phyloP scores from a whole-genome alignment of 2,888 invertebrate species.

The Hirtodrosophila alboralis region DNA sequence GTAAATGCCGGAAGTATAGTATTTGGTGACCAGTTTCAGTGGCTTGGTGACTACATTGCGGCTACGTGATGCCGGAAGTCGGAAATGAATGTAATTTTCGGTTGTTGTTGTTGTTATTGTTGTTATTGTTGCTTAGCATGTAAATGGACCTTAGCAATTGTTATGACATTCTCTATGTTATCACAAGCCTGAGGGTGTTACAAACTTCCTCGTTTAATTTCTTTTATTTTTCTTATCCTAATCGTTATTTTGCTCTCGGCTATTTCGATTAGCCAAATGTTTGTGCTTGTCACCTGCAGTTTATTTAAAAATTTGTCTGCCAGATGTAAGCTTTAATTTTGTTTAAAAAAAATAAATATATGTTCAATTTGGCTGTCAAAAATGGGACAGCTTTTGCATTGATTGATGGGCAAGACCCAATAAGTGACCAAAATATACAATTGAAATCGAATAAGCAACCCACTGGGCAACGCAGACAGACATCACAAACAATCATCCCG shows the following conservation, averaged over 20 bases:
- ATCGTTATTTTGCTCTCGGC: slow-evolving; percentile 27
- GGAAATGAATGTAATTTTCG: slow-evolving; percentile 68
- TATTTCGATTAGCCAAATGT: slow-evolving; percentile 20
- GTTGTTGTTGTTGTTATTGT: slow-evolving; percentile 17
- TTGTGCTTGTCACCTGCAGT: slow-evolving; percentile 22
- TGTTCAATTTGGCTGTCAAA: slow-evolving; percentile 36
- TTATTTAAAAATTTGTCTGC: slow-evolving; percentile 21
- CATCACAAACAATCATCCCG: slow-evolving; percentile 22
- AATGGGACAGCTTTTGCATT: slow-evolving; percentile 46
- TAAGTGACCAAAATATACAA: slow-evolving; percentile 23
- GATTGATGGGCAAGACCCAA: slow-evolving; percentile 54
- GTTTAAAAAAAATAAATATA: slow-evolving; percentile 21
- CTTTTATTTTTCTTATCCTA: slow-evolving; percentile 22
- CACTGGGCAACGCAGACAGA: slow-evolving; percentile 28
- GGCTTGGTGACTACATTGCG: slow-evolving; percentile 37
- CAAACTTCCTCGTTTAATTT: slow-evolving; percentile 27
- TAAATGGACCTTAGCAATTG: slow-evolving; percentile 42
- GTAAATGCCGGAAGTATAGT: slow-evolving; percentile 54
- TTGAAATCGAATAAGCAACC: slow-evolving; percentile 34
- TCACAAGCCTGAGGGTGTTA: slow-evolving; percentile 29
- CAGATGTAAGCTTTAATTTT: slow-evolving; percentile 29
- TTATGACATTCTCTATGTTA: slow-evolving; percentile 54
- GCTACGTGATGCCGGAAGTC: slow-evolving; percentile 72
- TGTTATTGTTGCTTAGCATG: slow-evolving; percentile 19
- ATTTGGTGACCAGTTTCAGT: slow-evolving; percentile 43